Conservation (phyloP, 1,140 invertebrate genomes). For the Meloidogyne floridensis region DNA sequence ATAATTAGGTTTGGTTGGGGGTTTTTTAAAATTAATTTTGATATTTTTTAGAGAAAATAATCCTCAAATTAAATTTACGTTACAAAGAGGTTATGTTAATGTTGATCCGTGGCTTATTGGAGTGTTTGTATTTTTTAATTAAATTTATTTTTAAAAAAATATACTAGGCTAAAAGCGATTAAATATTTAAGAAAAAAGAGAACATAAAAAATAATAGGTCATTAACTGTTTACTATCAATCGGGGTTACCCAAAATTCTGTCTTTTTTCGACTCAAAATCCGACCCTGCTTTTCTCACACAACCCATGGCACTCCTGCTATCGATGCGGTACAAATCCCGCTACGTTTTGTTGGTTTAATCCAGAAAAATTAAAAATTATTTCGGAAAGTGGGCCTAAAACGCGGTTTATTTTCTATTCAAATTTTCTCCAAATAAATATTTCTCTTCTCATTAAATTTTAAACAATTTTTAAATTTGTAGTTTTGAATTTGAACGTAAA, state of each 20-base stretch:
- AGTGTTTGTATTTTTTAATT: slow-evolving; percentile 43
- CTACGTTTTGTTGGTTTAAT: no score
- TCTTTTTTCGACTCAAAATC: no score
- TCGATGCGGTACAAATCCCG: no score
- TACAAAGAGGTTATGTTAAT: slow-evolving; percentile 46
- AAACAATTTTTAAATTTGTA: slow-evolving; percentile 26
- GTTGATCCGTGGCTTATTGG: slow-evolving; percentile 63
- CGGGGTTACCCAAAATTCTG: no score
- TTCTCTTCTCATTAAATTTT: background rate
- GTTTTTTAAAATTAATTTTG: background rate
- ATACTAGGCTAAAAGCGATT: background rate
- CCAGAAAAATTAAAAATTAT: no score
- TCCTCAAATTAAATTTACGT: slow-evolving; percentile 54
- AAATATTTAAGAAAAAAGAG: no score
- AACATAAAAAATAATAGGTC: no score
- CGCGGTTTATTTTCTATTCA: background rate
- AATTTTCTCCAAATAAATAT: no score
- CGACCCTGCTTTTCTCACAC: no score
- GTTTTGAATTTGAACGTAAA: slow-evolving; percentile 51
- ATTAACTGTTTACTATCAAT: no score
- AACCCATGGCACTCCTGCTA: no score
- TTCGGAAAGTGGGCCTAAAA: background rate
- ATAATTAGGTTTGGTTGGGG: slow-evolving; percentile 50
- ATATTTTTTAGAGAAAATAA: slow-evolving; percentile 57
- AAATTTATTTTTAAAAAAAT: background rate